These are phyloP conservation scores for Heliconius hermathena DNA, from an alignment of 1,140 invertebrate species.

Conservation along the genomic window DNA sequence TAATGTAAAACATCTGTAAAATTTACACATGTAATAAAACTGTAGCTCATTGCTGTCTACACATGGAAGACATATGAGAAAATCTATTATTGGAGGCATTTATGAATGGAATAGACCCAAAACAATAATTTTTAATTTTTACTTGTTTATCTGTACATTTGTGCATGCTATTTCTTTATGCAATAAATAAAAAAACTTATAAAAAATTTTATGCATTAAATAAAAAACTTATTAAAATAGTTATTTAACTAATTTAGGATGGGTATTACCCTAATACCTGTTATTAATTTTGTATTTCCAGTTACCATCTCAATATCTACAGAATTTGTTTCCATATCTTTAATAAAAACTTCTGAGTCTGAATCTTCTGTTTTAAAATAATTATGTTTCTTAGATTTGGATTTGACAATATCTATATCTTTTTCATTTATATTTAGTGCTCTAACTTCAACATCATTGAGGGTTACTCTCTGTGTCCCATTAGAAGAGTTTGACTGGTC, in stretches of 20 bases:
- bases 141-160: background rate
- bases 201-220: no score
- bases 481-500: slow-evolving; percentile 47
- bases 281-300: slow-evolving; percentile 14
- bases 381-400: slow-evolving; percentile 54
- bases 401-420: slow-evolving; percentile 39
- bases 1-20: no score
- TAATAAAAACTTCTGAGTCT: slow-evolving; percentile 48
- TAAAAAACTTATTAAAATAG: no score
- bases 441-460: slow-evolving; percentile 71
- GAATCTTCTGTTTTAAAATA: slow-evolving; percentile 56
- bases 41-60: no score
- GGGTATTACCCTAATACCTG: slow-evolving; percentile 17
- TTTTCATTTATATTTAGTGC: slow-evolving; percentile 62
- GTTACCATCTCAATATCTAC: slow-evolving; percentile 6
- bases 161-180: no score
- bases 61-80: no score
- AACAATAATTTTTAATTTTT: no score
- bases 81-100: no score
- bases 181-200: no score
- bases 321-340: slow-evolving; percentile 19
- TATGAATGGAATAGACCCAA: no score
- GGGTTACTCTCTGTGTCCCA: slow-evolving; percentile 54
- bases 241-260: background rate
- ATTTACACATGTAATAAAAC: no score